Evolutionary conservation across 2,888 invertebrate genomes (phyloP).

Genomic region (Morpho achilles): DNA sequence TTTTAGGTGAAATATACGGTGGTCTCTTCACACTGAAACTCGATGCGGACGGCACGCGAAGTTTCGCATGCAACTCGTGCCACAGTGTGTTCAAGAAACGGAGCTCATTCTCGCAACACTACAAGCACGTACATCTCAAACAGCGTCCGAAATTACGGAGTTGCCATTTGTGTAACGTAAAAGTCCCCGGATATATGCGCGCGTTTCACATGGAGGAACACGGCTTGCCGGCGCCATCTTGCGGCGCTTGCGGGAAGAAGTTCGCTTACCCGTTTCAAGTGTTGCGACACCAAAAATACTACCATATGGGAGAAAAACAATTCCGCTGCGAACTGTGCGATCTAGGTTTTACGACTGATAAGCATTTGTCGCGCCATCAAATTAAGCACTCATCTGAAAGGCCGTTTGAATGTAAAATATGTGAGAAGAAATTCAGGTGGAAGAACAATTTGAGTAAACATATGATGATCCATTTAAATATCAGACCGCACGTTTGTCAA

Average conservation of each 20-base stretch:
- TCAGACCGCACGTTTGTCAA: background rate
- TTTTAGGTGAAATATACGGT: slow-evolving; percentile 16
- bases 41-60: slow-evolving; percentile 21
- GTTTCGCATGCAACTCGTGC: slow-evolving; percentile 39
- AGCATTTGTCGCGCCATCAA: slow-evolving; percentile 32
- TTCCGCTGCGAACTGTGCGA: slow-evolving; percentile 64
- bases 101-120: slow-evolving; percentile 46
- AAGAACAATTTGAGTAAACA: slow-evolving; percentile 1
- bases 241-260: slow-evolving; percentile 50
- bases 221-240: slow-evolving; percentile 48
- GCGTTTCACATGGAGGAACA: slow-evolving; percentile 50
- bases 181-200: slow-evolving; percentile 39
- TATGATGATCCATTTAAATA: slow-evolving; percentile 7
- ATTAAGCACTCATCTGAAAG: slow-evolving; percentile 38
- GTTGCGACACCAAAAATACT: slow-evolving; percentile 45
- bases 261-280: slow-evolving; percentile 47
- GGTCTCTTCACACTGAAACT: slow-evolving; percentile 26
- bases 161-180: slow-evolving; percentile 46
- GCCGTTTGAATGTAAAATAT: slow-evolving; percentile 32
- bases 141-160: slow-evolving; percentile 39
- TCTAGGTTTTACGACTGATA: slow-evolving; percentile 53
- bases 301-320: slow-evolving; percentile 50
- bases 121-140: slow-evolving; percentile 49
- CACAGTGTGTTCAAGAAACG: slow-evolving; percentile 36
- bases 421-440: slow-evolving; percentile 3